These are phyloP conservation scores for Eupithecia dodoneata DNA, from an alignment of 2,888 invertebrate genomes.

Conservation along the genomic window DNA sequence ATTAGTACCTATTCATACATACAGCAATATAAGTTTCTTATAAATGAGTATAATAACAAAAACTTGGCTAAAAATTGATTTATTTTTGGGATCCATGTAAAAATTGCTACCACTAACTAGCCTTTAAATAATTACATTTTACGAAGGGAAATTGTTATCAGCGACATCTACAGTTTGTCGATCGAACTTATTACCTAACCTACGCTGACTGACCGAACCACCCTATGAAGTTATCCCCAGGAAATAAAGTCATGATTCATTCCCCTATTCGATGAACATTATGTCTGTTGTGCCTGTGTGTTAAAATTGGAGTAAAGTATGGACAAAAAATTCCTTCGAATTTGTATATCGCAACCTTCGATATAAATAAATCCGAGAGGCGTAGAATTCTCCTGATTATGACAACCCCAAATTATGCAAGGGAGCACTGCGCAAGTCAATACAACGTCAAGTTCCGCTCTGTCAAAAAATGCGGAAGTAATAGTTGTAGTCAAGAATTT, in stretches of 20 bases:
- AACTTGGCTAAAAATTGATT: not conserved
- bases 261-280: not conserved
- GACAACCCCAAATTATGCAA: constrained; percentile 48
- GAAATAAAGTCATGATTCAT: not conserved
- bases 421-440: constrained; percentile 60
- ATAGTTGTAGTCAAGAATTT: constrained; percentile 15
- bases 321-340: no score
- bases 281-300: not conserved
- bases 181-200: not conserved
- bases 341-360: not conserved
- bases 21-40: not conserved
- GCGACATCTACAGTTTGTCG: not conserved
- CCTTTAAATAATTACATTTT: not conserved
- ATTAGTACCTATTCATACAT: not conserved
- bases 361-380: not conserved
- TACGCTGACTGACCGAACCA: not conserved
- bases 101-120: no score
- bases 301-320: not conserved
- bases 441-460: constrained; percentile 52
- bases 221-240: not conserved
- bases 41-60: not conserved
- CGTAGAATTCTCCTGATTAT: constrained; percentile 32
- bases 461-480: constrained; percentile 41
- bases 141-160: not conserved
- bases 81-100: not conserved